These are phyloP conservation scores for Cladopsammia gracilis DNA, from an alignment of 64 coral and sea anemone species.

Conservation along the genomic window DNA sequence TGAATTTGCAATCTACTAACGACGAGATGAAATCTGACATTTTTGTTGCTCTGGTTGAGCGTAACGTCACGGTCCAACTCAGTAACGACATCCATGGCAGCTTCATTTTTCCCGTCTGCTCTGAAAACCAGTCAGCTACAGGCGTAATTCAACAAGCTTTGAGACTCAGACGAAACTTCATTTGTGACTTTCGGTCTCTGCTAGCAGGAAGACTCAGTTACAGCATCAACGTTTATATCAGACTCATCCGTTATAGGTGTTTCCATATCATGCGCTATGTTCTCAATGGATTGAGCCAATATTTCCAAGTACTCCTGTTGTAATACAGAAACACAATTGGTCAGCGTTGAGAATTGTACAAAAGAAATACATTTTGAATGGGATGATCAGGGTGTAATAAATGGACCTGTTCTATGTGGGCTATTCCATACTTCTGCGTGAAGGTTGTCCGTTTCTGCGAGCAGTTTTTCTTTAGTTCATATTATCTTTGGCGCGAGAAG, in stretches of 20 bases:
- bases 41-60: background rate
- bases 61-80: background rate
- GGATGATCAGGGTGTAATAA: too few relatives aligned
- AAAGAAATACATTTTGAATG: background rate
- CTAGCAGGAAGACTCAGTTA: constrained; percentile 68
- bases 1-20: background rate
- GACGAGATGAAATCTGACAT: background rate
- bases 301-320: constrained; percentile 89
- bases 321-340: background rate
- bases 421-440: background rate
- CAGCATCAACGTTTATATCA: constrained; percentile 37
- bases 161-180: background rate
- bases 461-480: background rate
- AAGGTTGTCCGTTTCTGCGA: background rate
- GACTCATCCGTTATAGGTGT: constrained; percentile 91
- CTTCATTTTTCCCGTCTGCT: background rate
- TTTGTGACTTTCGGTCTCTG: background rate
- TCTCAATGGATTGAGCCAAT: constrained; percentile 78
- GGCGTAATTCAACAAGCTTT: background rate
- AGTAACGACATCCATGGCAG: background rate
- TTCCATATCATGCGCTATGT: constrained; percentile 84
- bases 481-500: too few relatives aligned
- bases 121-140: background rate
- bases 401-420: too few relatives aligned
- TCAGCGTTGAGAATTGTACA: background rate